These are phyloP conservation scores for Chiridota heheva DNA, from an alignment of 35 echinoderm and acorn worm genomes.

Conservation along the genomic window DNA sequence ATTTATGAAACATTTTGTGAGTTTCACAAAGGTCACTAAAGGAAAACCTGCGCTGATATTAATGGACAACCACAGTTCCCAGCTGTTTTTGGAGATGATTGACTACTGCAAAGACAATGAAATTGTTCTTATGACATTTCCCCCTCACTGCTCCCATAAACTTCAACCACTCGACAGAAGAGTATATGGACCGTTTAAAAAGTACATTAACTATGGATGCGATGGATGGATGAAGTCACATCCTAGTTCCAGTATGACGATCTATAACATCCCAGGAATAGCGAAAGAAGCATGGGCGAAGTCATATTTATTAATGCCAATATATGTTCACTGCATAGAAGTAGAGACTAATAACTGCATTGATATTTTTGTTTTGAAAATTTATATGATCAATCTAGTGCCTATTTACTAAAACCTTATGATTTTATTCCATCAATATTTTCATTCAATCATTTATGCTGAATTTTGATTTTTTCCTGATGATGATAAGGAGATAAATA, in stretches of 20 bases:
- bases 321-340: no score
- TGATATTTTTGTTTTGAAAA: no score
- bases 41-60: slow-evolving; percentile 20
- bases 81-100: slow-evolving; percentile 10
- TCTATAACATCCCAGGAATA: slow-evolving; percentile 31
- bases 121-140: slow-evolving; percentile 33
- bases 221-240: slow-evolving; percentile 18
- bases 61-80: slow-evolving; percentile 26
- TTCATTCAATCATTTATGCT: no score
- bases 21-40: slow-evolving; percentile 3
- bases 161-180: slow-evolving; percentile 43
- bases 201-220: slow-evolving; percentile 9
- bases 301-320: neutral
- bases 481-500: no score
- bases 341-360: no score
- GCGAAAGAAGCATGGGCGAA: neutral
- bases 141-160: slow-evolving; percentile 31
- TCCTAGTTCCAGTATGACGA: slow-evolving; percentile 27
- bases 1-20: slow-evolving; percentile 41
- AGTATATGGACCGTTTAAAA: slow-evolving; percentile 51
- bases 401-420: no score
- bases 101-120: slow-evolving; percentile 32
- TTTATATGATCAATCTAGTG: no score
- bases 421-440: no score
- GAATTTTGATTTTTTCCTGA: no score